phyloP scores from a whole-genome alignment of 2,888 invertebrate species.

The Micropterix aruncella region DNA sequence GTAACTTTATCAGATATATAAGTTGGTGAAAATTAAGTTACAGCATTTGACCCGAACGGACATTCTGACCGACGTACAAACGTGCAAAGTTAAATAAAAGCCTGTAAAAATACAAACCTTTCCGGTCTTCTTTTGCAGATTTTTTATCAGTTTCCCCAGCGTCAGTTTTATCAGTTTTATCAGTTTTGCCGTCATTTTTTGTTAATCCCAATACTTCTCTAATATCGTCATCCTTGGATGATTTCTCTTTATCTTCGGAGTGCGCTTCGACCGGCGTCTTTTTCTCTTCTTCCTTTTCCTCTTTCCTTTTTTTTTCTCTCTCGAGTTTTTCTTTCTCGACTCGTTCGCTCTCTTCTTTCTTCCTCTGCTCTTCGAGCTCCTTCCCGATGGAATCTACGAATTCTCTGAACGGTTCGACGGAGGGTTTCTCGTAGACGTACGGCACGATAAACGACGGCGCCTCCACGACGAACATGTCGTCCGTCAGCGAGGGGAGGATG shows the following conservation, averaged over 20 bases:
- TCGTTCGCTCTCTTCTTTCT: constrained; percentile 29
- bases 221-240: constrained; percentile 8
- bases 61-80: too few species aligned
- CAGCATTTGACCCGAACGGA: too few species aligned
- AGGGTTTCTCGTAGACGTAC: constrained; percentile 85
- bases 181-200: too few species aligned
- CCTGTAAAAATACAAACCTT: too few species aligned
- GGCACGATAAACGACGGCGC: constrained; percentile 89
- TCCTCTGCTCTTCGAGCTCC: constrained; percentile 45
- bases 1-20: too few species aligned
- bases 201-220: background rate
- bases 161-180: too few species aligned
- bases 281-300: constrained; percentile 15
- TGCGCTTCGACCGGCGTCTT: constrained; percentile 18
- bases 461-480: constrained; percentile 87
- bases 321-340: constrained; percentile 15
- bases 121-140: too few species aligned
- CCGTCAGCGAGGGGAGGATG: constrained; percentile 70
- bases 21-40: too few species aligned
- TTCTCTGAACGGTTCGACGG: constrained; percentile 61
- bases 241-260: constrained; percentile 20
- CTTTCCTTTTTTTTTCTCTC: constrained; percentile 20
- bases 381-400: constrained; percentile 50
- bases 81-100: too few species aligned
- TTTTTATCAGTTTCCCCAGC: too few species aligned